Conservation (phyloP, 2,888 invertebrate genomes). For the Drosophila differens region DNA sequence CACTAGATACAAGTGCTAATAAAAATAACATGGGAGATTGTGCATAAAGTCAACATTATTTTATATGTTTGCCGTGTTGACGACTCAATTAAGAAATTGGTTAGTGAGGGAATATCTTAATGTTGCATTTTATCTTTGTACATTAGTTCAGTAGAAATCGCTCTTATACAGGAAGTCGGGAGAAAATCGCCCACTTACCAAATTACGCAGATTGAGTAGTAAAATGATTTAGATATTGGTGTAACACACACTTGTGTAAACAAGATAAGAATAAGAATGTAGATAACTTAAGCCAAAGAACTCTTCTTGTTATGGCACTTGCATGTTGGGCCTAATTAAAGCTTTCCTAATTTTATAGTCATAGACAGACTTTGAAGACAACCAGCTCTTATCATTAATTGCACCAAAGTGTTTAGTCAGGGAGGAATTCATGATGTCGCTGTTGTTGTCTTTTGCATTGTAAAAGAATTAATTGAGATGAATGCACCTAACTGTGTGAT, state of each 20-base stretch:
- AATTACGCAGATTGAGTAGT: neutral
- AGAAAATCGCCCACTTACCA: neutral
- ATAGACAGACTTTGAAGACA: conserved; percentile 12
- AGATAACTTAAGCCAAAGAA: neutral
- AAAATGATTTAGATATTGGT: neutral
- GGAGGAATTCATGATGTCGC: conserved; percentile 57
- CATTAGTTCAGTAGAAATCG: neutral
- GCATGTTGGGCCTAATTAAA: conserved; percentile 76
- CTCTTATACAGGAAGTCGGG: neutral
- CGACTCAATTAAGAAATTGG: neutral
- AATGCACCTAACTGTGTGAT: conserved; percentile 74
- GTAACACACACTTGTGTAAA: neutral
- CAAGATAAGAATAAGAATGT: neutral
- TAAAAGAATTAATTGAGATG: conserved; percentile 80
- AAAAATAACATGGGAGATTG: neutral
- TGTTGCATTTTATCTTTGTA: neutral
- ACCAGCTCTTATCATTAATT: conserved; percentile 49
- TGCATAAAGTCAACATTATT: neutral
- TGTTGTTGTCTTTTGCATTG: conserved; percentile 42
- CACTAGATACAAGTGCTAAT: neutral
- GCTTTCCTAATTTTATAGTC: conserved; percentile 66
- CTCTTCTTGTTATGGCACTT: conserved; percentile 55
- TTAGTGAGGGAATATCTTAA: neutral
- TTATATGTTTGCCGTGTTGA: neutral
- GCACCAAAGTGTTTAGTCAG: conserved; percentile 42